A percentile compares a stretch with the other conserved stretches of the same genome.
phyloP scores from a whole-genome alignment of 64 coral and sea anemone genomes.

The Stichodactyla mertensii region DNA sequence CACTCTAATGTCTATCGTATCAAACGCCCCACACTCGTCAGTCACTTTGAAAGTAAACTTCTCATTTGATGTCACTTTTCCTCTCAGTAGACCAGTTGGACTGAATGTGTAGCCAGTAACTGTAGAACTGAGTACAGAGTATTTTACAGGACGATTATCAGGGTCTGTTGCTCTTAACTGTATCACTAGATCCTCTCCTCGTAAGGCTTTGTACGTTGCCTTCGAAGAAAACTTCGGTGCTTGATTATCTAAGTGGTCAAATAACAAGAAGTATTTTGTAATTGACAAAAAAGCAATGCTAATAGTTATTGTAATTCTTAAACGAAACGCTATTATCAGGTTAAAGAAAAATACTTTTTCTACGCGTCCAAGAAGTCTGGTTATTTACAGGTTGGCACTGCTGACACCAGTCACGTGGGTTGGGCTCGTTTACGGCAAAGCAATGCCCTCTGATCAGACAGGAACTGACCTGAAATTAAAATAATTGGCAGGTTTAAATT shows the following conservation, averaged over 20 bases:
- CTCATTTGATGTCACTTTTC: conserved; percentile 38
- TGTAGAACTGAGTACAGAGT: conserved; percentile 28
- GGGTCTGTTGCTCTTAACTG: conserved; percentile 35
- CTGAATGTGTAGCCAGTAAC: not conserved
- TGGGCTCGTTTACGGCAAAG: conserved; percentile 20
- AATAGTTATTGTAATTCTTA: too few relatives aligned
- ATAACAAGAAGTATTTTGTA: too few relatives aligned
- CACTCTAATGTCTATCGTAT: conserved; percentile 18
- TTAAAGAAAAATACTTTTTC: too few relatives aligned
- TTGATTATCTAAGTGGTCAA: too few relatives aligned
- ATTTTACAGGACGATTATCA: conserved; percentile 30
- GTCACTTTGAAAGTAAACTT: conserved; percentile 42
- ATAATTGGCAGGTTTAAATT: too few relatives aligned
- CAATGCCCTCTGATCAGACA: conserved; percentile 41
- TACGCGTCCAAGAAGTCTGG: not conserved
- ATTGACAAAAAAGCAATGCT: too few relatives aligned
- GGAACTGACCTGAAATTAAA: conserved; percentile 32
- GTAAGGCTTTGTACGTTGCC: not conserved
- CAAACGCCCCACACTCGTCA: conserved; percentile 32
- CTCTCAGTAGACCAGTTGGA: not conserved
- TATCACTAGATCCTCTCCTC: conserved; percentile 21
- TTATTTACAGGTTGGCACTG: conserved; percentile 15
- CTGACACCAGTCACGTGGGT: conserved; percentile 40
- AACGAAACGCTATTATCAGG: too few relatives aligned
- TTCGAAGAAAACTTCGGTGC: not conserved